phyloP scores from a whole-genome alignment of 2,888 invertebrate species.

The Lissocephala sabroskyi region DNA sequence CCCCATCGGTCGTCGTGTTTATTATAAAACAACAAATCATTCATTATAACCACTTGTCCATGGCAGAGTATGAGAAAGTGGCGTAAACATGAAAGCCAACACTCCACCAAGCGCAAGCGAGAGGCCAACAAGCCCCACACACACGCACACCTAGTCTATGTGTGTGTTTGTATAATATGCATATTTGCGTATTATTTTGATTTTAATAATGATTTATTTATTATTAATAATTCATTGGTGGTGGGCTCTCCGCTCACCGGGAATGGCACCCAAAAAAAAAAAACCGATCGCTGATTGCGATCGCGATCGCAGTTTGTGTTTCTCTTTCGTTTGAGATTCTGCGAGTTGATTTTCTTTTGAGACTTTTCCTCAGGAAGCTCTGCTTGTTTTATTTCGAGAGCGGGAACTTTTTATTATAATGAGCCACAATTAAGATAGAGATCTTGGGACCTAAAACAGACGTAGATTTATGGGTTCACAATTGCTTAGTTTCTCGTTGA shows the following conservation, averaged over 20 bases:
- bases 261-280: neutral
- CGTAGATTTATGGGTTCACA: slow-evolving; percentile 58
- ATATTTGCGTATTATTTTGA: slow-evolving; percentile 68
- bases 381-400: slow-evolving; percentile 16
- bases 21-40: slow-evolving; percentile 71
- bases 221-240: slow-evolving; percentile 71
- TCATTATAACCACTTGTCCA: slow-evolving; percentile 64
- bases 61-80: slow-evolving; percentile 51
- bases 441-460: slow-evolving; percentile 57
- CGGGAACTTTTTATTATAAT: slow-evolving; percentile 65
- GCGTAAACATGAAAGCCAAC: slow-evolving; percentile 63
- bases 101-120: too few species aligned
- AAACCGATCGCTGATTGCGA: slow-evolving; percentile 54
- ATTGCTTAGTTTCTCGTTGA: slow-evolving; percentile 36
- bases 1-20: slow-evolving; percentile 62
- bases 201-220: slow-evolving; percentile 72
- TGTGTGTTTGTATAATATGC: slow-evolving; percentile 43
- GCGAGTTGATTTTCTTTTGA: too few species aligned
- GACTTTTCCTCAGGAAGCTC: too few species aligned
- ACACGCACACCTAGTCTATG: slow-evolving; percentile 14
- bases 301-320: slow-evolving; percentile 30
- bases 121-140: too few species aligned
- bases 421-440: slow-evolving; percentile 64
- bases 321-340: too few species aligned
- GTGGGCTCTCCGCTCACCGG: slow-evolving; percentile 43